phyloP scores from a whole-genome alignment of 2,888 invertebrate species.

The Aspidapion aeneum region DNA sequence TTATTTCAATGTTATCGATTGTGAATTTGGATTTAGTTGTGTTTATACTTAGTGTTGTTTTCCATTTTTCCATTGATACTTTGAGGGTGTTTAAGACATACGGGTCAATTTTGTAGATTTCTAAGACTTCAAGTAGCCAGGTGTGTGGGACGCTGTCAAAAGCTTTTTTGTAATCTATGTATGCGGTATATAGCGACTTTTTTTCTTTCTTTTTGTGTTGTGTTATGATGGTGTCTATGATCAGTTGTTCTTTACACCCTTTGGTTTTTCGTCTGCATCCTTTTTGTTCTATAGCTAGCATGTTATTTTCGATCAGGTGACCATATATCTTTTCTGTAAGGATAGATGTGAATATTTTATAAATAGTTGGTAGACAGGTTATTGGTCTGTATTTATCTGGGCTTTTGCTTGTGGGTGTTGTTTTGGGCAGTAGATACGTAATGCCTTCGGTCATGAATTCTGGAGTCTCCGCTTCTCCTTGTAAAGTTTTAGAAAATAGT shows the following conservation, averaged over 20 bases:
- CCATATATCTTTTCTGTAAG: background rate
- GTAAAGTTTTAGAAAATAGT: background rate
- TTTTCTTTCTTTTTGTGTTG: background rate
- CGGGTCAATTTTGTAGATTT: too few species aligned
- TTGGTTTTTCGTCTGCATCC: background rate
- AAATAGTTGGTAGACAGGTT: background rate
- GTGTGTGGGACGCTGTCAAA: conserved; percentile 5
- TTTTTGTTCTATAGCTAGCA: conserved; percentile 1
- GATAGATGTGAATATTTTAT: background rate
- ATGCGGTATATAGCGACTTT: conserved; percentile 1
- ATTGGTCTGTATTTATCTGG: background rate
- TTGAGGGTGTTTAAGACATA: too few species aligned
- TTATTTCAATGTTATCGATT: too few species aligned
- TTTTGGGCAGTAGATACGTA: background rate
- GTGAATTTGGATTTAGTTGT: too few species aligned
- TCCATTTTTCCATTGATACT: conserved; percentile 6
- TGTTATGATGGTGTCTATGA: conserved; percentile 1
- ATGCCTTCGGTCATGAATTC: background rate
- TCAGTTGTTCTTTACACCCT: background rate
- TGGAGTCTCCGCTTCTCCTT: background rate
- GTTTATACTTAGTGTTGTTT: too few species aligned
- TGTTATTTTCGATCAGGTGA: background rate
- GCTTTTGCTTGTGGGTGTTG: background rate
- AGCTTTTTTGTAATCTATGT: conserved; percentile 2
- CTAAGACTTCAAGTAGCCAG: too few species aligned